Percentiles rank a stretch among this genome's conserved stretches.
These are phyloP conservation scores for Brotogeris chrysoptera DNA, from an alignment of 2,797 vertebrate genomes.

Conservation along the genomic window DNA sequence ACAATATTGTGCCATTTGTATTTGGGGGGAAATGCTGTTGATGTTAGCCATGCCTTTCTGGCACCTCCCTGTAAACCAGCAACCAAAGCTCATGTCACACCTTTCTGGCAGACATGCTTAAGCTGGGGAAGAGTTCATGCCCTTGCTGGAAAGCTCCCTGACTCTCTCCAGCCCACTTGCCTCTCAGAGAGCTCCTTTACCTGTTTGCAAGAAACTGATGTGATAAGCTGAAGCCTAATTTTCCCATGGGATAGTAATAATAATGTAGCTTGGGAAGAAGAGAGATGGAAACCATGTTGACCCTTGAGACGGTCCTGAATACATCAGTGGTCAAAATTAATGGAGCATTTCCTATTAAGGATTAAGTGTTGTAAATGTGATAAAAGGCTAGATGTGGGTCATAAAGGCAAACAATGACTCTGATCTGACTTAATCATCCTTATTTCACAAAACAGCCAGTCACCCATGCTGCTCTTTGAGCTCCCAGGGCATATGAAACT, in stretches of 20 bases:
- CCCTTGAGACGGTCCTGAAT: conserved; percentile 3
- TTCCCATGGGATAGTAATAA: neutral
- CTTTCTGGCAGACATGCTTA: neutral
- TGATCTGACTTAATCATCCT: conserved; percentile 33
- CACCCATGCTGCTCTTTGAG: neutral
- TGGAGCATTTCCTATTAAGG: conserved; percentile 29
- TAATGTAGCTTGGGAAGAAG: neutral
- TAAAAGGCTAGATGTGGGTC: neutral
- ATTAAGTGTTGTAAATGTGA: conserved; percentile 31
- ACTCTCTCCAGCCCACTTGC: neutral
- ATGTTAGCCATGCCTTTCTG: neutral
- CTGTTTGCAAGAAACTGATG: neutral
- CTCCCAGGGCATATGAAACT: neutral
- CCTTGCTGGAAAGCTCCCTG: neutral
- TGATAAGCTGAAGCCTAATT: neutral
- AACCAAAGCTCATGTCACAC: neutral
- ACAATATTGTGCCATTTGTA: rapidly evolving
- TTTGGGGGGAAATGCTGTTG: neutral
- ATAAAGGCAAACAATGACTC: conserved; percentile 8
- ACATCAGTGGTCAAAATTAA: conserved; percentile 25
- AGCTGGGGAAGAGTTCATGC: neutral
- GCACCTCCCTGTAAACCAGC: neutral
- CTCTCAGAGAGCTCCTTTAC: neutral
- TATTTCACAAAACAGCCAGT: conserved; percentile 18
- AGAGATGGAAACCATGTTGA: neutral